A percentile compares a stretch with the other conserved stretches of the same genome.
These are phyloP conservation scores for Cotesia glomerata DNA, from an alignment of 1,140 invertebrate species.

Conservation along the genomic window DNA sequence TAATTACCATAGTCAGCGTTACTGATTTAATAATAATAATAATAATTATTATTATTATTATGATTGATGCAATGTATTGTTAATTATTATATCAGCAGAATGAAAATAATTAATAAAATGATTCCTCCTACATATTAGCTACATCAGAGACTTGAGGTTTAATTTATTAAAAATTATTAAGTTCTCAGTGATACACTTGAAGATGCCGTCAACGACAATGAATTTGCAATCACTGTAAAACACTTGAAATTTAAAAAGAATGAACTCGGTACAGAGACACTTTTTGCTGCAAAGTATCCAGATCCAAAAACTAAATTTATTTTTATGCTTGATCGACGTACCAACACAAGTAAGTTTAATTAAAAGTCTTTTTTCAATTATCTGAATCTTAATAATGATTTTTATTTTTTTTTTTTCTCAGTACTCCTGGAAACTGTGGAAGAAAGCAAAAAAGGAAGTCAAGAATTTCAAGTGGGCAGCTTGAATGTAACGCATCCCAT, in stretches of 20 bases:
- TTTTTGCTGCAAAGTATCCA: slow-evolving; percentile 71
- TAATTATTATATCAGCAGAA: neutral
- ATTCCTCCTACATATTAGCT: too few species aligned
- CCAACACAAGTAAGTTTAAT: slow-evolving; percentile 66
- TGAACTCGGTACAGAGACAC: slow-evolving; percentile 64
- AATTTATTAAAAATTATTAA: slow-evolving; percentile 46
- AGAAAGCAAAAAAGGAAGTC: slow-evolving; percentile 55
- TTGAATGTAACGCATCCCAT: slow-evolving; percentile 61
- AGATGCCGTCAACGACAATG: slow-evolving; percentile 66
- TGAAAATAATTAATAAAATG: too few species aligned
- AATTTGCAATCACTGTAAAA: slow-evolving; percentile 69
- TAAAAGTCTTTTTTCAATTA: too few species aligned
- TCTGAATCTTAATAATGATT: too few species aligned
- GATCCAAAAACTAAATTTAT: slow-evolving; percentile 69
- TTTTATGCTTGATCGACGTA: slow-evolving; percentile 70
- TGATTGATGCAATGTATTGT: slow-evolving; percentile 1
- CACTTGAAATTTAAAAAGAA: slow-evolving; percentile 67
- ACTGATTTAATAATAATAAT: slow-evolving; percentile 21
- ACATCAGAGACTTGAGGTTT: too few species aligned
- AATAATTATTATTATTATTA: too few species aligned
- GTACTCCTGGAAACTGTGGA: slow-evolving; percentile 69
- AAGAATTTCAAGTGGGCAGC: slow-evolving; percentile 65
- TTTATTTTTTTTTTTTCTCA: slow-evolving; percentile 46
- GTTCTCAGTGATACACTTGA: slow-evolving; percentile 66
- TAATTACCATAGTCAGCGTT: slow-evolving; percentile 29